These are phyloP conservation scores for Cabera pusaria DNA, from an alignment of 2,888 invertebrate species.

Conservation along the genomic window DNA sequence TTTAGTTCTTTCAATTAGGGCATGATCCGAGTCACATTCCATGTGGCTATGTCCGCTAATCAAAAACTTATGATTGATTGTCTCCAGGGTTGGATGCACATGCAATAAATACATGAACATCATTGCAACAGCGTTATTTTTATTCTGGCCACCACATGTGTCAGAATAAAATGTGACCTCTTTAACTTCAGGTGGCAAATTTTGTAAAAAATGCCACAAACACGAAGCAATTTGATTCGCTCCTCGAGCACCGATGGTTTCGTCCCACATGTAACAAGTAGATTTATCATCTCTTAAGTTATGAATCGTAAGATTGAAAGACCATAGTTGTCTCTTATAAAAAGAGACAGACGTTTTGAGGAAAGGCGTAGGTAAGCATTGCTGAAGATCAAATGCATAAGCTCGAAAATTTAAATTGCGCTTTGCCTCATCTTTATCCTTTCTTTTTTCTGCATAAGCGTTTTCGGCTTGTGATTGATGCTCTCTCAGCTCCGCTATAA, in stretches of 20 bases:
- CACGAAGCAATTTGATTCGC: conserved; percentile 39
- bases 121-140: conserved; percentile 25
- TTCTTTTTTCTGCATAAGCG: no score
- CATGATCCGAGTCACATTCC: conserved; percentile 6
- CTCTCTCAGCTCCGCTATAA: no score
- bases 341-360: no score
- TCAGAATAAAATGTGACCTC: conserved; percentile 29
- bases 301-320: no score
- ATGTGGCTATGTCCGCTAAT: conserved; percentile 23
- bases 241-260: conserved; percentile 23
- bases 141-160: conserved; percentile 32
- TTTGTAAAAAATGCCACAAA: conserved; percentile 28
- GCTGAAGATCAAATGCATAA: no score
- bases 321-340: no score
- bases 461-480: no score
- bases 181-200: conserved; percentile 20
- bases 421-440: no score
- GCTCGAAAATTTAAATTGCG: no score
- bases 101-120: conserved; percentile 4
- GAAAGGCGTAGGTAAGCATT: no score
- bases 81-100: conserved; percentile 13
- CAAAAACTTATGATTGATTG: conserved; percentile 34
- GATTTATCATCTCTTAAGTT: no score
- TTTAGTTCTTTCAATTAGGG: neutral
- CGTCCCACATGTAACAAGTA: neutral